Evolutionary conservation across 2,113 vertebrate species (phyloP), one percentile per base, ranked within the genome.

Genomic region (Sarotherodon lohbergeri): DNA sequence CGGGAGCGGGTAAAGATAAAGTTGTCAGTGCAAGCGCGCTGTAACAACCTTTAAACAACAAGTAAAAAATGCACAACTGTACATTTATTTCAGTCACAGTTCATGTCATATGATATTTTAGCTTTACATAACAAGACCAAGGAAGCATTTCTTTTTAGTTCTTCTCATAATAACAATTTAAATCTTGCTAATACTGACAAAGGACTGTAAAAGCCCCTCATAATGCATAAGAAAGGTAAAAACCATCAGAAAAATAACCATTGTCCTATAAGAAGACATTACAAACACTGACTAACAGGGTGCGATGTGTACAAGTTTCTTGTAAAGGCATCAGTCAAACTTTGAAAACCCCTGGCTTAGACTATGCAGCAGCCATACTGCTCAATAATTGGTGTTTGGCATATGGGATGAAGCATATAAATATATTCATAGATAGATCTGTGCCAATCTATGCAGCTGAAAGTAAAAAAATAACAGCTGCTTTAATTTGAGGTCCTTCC

Each of bases 381-480:
- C 22, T 17, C 24, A 27, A 24, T 43, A 73, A 73, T 73, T 73
- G 24, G 13, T 46, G 22, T 73, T 1, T 73, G 68, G 8, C 41
- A 27, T 73, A 73, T 73, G 68, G 13, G 41, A 46, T 43, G 66
- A 27, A 73, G 13, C 24, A 46, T 43, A 22, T 16, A 73, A 46
- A 73, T 73, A 73, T 73, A 46, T 41, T 73, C 13, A 46, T 46
- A 73, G 66, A 73, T 0, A 16, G n/a, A 27, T 13, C 39, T 73
- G 39, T 46, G 39, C 66, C 39, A 27, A 27, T 73, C 66, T 27
- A 43, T 0, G 0, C 39, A 24, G 39, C 66, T 71, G 66, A 22
- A 27, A 71, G 43, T 43, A 71, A 71, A 27, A n/a, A 71, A 43
- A 71, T 43, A 43, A 43, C 66, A 73, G 66, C 66, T 46, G 66